phyloP scores from a whole-genome alignment of 2,888 invertebrate species.

The Venusia cambrica region DNA sequence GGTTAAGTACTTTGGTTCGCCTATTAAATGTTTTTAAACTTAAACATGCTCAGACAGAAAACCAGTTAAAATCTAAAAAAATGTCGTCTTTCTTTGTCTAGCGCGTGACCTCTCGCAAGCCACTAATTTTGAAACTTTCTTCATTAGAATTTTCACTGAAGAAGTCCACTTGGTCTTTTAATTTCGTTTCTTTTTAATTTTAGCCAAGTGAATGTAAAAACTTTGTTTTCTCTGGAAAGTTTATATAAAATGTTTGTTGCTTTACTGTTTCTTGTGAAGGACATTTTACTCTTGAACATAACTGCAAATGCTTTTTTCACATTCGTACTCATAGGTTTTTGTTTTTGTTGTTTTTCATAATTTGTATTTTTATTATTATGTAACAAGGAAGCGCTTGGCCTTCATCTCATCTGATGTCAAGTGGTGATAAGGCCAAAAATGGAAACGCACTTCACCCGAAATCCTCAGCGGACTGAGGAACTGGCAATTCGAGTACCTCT shows the following conservation, averaged over 20 bases:
- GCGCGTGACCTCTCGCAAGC: constrained; percentile 19
- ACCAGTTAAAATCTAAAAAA: constrained; percentile 12
- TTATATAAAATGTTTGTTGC: constrained; percentile 20
- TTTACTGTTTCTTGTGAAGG: constrained; percentile 5
- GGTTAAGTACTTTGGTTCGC: no score
- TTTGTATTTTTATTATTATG: no score
- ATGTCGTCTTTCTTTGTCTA: constrained; percentile 14
- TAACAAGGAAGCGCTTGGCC: no score
- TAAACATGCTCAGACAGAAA: constrained; percentile 1
- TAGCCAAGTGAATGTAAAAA: constrained; percentile 29
- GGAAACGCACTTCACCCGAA: no score
- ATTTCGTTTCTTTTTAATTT: constrained; percentile 47
- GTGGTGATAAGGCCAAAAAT: no score
- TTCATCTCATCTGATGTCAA: no score
- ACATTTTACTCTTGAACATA: constrained; percentile 12
- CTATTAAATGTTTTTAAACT: no score
- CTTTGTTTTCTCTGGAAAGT: constrained; percentile 18
- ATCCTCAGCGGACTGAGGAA: no score
- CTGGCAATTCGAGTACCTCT: no score
- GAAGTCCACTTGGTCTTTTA: constrained; percentile 34
- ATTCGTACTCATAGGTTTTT: no score
- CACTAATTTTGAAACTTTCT: constrained; percentile 29
- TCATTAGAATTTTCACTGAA: constrained; percentile 29
- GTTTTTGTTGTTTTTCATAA: no score
- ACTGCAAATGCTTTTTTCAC: no score